Evolutionary conservation across 2,113 vertebrate genomes (phyloP).

Genomic region (Genyomyrus donnyi): DNA sequence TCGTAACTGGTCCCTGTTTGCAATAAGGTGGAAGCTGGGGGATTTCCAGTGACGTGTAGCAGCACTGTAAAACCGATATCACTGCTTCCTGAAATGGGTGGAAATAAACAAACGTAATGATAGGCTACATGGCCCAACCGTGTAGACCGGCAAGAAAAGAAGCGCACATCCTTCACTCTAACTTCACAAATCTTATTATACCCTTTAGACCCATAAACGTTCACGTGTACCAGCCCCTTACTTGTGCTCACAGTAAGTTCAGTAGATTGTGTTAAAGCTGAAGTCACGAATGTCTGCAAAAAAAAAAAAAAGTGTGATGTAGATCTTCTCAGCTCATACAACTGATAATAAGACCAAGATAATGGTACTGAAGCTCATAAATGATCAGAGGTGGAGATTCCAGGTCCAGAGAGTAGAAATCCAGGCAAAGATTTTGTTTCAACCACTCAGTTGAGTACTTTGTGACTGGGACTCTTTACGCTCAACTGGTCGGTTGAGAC

Average conservation of each 20-base stretch:
- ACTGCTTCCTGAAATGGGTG: neutral
- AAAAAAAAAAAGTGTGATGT: neutral
- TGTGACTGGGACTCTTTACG: no score
- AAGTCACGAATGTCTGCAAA: neutral
- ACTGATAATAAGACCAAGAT: neutral
- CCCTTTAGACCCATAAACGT: neutral
- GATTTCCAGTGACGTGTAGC: neutral
- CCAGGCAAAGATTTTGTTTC: no score
- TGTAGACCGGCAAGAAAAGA: neutral
- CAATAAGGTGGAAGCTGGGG: neutral
- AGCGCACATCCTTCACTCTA: neutral
- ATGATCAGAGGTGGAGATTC: neutral
- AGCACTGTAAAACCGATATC: neutral
- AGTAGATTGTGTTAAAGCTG: neutral
- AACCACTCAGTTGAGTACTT: no score
- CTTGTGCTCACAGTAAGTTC: neutral
- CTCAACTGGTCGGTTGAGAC: no score
- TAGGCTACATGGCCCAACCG: neutral
- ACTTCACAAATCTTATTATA: neutral
- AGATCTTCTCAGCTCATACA: neutral
- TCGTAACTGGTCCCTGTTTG: neutral
- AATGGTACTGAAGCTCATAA: neutral
- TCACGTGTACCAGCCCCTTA: neutral
- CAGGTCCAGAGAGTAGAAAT: no score
- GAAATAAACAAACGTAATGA: neutral